phyloP scores from a whole-genome alignment of 2,113 vertebrate species.

The Percina caprodes region DNA sequence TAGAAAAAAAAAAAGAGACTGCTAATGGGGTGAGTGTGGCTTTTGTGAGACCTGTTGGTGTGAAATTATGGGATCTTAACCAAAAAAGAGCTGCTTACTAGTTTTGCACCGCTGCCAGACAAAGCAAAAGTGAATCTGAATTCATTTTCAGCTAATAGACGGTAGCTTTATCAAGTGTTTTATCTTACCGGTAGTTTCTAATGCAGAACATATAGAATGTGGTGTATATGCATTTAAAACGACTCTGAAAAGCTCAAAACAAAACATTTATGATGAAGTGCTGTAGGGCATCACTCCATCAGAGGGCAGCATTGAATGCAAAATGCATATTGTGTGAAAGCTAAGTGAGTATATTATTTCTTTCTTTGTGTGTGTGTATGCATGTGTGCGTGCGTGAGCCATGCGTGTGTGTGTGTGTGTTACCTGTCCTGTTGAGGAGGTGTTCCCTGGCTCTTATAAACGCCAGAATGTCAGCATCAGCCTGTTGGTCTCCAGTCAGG shows the following conservation, averaged over 20 bases:
- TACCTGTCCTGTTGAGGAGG: conserved; percentile 89
- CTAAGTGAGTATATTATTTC: no score
- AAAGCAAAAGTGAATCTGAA: background rate
- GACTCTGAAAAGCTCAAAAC: conserved; percentile 3
- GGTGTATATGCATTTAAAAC: background rate
- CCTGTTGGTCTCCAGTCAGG: conserved; percentile 90
- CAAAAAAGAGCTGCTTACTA: background rate
- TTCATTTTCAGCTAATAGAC: background rate
- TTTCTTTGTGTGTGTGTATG: background rate
- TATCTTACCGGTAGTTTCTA: background rate
- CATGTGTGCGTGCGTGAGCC: no score
- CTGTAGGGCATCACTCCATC: conserved; percentile 14
- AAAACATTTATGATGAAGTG: background rate
- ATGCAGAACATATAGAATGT: background rate
- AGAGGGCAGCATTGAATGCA: conserved; percentile 48
- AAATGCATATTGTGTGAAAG: background rate
- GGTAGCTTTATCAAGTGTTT: background rate
- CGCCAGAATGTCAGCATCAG: conserved; percentile 91
- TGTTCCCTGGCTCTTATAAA: conserved; percentile 92
- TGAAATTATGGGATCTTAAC: background rate
- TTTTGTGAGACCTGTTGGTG: background rate
- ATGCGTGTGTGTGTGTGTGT: background rate
- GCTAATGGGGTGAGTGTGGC: background rate
- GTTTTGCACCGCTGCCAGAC: background rate
- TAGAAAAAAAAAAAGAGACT: background rate